These are phyloP conservation scores for Didymodactylos carnosus DNA, from an alignment of 2,888 invertebrate species.

Conservation along the genomic window DNA sequence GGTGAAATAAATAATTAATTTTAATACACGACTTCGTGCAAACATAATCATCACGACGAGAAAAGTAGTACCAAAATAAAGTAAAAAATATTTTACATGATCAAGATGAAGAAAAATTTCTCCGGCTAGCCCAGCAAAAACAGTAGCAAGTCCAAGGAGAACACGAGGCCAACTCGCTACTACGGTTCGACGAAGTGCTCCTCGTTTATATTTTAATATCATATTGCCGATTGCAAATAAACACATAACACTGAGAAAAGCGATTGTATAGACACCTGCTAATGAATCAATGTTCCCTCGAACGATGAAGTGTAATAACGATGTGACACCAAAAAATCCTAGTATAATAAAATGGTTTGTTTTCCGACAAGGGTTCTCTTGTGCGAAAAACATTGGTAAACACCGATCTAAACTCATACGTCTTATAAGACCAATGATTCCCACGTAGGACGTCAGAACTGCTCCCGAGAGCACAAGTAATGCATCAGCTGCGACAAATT, in stretches of 20 bases:
- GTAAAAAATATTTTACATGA: not conserved
- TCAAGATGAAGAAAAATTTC: not conserved
- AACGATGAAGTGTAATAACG: not conserved
- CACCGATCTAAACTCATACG: slow-evolving; percentile 1
- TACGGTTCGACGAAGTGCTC: not conserved
- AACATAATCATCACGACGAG: not conserved
- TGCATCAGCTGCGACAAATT: not conserved
- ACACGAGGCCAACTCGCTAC: not conserved
- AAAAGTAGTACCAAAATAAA: not conserved
- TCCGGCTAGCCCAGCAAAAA: not conserved
- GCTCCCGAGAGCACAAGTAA: not conserved
- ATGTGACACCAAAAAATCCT: not conserved
- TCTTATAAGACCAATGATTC: not conserved
- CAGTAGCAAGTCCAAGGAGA: not conserved
- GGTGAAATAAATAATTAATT: not conserved
- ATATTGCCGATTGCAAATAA: not conserved
- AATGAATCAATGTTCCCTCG: not conserved
- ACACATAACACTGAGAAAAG: not conserved
- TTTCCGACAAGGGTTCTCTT: not conserved
- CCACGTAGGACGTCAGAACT: not conserved
- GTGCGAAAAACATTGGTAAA: not conserved
- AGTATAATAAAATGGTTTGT: not conserved
- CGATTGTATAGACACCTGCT: not conserved
- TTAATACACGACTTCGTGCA: not conserved
- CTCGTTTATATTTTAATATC: not conserved